Evolutionary conservation across 2,888 invertebrate genomes (phyloP).

Genomic region (Vanessa cardui): DNA sequence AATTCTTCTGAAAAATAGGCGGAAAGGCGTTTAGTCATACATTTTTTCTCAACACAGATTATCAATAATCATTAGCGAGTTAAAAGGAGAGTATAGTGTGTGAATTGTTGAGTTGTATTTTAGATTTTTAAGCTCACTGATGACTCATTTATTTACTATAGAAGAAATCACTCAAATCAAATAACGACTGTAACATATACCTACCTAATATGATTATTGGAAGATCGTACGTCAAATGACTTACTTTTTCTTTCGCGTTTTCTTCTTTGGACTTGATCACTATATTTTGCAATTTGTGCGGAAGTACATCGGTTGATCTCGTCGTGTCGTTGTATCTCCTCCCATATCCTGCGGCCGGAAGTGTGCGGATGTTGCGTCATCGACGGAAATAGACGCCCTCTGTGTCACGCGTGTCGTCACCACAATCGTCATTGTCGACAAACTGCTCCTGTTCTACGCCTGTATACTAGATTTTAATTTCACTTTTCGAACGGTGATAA

Average conservation of each 20-base stretch:
- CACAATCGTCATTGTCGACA: slow-evolving; percentile 37
- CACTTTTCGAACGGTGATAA: neutral
- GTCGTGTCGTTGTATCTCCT: slow-evolving; percentile 65
- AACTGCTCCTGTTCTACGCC: slow-evolving; percentile 5
- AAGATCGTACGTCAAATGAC: too few species aligned
- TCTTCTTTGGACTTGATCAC: too few species aligned
- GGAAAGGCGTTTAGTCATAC: slow-evolving; percentile 34
- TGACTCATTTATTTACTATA: too few species aligned
- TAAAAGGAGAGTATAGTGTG: neutral
- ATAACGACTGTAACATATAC: too few species aligned
- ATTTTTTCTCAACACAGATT: slow-evolving; percentile 12
- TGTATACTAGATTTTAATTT: neutral
- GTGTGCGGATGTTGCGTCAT: slow-evolving; percentile 77
- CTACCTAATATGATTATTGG: too few species aligned
- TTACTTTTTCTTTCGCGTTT: too few species aligned
- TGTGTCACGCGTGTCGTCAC: slow-evolving; percentile 66
- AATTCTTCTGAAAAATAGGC: slow-evolving; percentile 50
- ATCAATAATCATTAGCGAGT: neutral
- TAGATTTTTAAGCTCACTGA: too few species aligned
- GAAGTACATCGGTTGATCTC: slow-evolving; percentile 67
- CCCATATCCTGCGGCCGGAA: slow-evolving; percentile 72
- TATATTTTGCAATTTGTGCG: slow-evolving; percentile 61
- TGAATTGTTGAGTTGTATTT: neutral
- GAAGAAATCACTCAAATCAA: too few species aligned
- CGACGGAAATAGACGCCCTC: slow-evolving; percentile 79